Evolutionary conservation across 1,140 invertebrate genomes (phyloP).

Genomic region (Drosophila pectinifera): DNA sequence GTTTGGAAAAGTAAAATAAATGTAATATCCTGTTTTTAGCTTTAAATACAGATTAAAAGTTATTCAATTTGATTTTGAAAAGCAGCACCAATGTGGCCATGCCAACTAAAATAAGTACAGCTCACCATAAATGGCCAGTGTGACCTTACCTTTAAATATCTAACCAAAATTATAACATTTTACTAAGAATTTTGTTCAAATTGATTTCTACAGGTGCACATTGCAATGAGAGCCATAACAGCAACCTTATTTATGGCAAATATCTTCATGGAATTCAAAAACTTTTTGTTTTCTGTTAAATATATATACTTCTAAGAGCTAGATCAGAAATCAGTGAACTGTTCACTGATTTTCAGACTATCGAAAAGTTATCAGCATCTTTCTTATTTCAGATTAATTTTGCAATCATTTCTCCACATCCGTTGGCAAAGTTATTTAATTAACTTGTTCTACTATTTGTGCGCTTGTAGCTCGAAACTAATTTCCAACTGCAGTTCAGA

Average conservation of each 20-base stretch:
- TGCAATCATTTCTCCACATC: slow-evolving; percentile 11
- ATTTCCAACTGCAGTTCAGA: slow-evolving; percentile 51
- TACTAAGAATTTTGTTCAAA: neutral
- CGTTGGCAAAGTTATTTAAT: slow-evolving; percentile 44
- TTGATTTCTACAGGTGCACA: neutral
- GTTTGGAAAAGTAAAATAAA: neutral
- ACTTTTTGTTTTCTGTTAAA: neutral
- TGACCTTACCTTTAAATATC: neutral
- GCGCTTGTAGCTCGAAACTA: slow-evolving; percentile 43
- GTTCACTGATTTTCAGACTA: neutral
- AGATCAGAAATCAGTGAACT: neutral
- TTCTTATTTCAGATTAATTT: slow-evolving; percentile 15
- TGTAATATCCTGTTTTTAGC: neutral
- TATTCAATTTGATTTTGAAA: neutral
- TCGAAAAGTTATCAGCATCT: slow-evolving; percentile 10
- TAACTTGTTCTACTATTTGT: slow-evolving; percentile 44
- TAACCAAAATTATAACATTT: neutral
- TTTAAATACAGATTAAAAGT: neutral
- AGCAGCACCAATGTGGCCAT: neutral
- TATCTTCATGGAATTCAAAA: neutral
- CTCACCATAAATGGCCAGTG: neutral
- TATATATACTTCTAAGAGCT: neutral
- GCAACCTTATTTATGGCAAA: neutral
- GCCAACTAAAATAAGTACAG: neutral
- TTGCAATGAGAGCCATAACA: too few species aligned